Base-by-base conservation (phyloP, 2,888 invertebrate genomes). In the Polietes domitor region DNA sequence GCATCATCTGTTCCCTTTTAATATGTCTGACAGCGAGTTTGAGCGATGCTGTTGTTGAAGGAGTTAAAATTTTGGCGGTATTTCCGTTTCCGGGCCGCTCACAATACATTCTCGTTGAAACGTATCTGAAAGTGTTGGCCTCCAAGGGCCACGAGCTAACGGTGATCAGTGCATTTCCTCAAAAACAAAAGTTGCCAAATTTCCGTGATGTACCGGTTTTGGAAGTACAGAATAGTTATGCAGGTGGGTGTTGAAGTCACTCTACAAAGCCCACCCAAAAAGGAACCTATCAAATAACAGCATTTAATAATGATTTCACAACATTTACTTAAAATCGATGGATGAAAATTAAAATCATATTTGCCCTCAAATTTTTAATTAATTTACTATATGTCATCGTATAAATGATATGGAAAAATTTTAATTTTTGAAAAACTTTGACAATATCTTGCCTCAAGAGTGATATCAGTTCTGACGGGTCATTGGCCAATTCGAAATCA, bases 51-150 rank as follows among this genome's bases (percentile, higher is more conserved):
- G 15, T 21, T 19, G 37, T 71, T 24, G 77, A 88, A 63, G 19
- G 85, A 75, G 86, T 87, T 0, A 86, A 86, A 19, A 88, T 89
- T 4, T 79, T 89, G 61, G 89, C 89, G 0, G 80, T 89, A 4
- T 90, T 89, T 84, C 88, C 89, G 3, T 89, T 89, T 70, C 86
- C 90, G 0, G 89, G 90, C 5, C 88, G 86, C 21, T 90, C 90
- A 0, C 89, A 89, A 43, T 91, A 91, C 68, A 90, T 92, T 63
- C 87, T 91, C 15, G 91, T 87, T 12, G 85, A 88, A 55, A 81
- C 89, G 0, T 82, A 90, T 61, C 87, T 89, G 73, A 87, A 87
- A 68, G 89, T 85, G 7, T 83, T 91, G 32, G 89, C 89, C 6
- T 81, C 86, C 6, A 82, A 86, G 17, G 91, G 91, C 0, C 90